Conservation (phyloP, 2,797 vertebrate genomes). For the Heliangelus exortis region DNA sequence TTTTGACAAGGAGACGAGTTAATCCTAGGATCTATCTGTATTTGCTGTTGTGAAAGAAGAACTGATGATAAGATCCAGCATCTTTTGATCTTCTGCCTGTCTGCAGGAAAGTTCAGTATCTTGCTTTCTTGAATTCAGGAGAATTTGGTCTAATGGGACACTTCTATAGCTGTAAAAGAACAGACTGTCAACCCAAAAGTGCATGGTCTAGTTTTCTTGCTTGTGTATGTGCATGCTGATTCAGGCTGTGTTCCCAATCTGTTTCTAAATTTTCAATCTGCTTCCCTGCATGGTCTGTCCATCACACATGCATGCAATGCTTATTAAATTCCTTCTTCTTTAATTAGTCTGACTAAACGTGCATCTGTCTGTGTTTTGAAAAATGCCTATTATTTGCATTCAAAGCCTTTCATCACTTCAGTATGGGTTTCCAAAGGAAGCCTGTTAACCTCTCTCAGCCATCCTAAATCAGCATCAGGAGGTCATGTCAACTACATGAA, state of each 20-base stretch:
- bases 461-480: neutral
- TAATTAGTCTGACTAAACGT: neutral
- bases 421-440: neutral
- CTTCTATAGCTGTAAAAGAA: neutral
- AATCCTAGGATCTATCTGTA: neutral
- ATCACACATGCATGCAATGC: neutral
- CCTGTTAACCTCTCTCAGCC: neutral
- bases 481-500: neutral
- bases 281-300: neutral
- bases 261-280: conserved; percentile 13
- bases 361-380: neutral
- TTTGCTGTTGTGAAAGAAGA: neutral
- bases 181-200: neutral
- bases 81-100: neutral
- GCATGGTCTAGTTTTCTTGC: neutral
- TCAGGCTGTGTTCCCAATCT: conserved; percentile 9
- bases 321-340: neutral
- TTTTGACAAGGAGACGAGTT: neutral
- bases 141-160: neutral
- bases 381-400: neutral
- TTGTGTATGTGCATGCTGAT: neutral
- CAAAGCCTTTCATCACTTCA: neutral
- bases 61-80: neutral
- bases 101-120: neutral
- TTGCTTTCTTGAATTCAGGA: neutral